These are phyloP conservation scores for Ectropis crepuscularia DNA, from an alignment of 2,888 invertebrate species.

Conservation along the genomic window DNA sequence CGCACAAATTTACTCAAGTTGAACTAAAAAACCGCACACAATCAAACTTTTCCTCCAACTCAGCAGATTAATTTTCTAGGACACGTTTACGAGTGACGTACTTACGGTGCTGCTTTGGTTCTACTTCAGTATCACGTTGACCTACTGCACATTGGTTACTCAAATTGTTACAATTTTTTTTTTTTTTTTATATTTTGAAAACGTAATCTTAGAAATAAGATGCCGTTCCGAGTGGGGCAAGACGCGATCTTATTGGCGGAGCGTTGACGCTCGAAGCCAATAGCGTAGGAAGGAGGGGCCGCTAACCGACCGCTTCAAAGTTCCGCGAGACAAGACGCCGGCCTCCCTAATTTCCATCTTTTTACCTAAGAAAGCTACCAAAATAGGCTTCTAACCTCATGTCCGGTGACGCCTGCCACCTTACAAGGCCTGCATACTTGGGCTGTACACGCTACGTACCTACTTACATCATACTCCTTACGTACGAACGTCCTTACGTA, in stretches of 20 bases:
- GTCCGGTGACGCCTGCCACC: constrained; percentile 29
- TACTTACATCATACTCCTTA: background rate
- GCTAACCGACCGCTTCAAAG: constrained; percentile 64
- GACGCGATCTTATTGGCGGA: constrained; percentile 74
- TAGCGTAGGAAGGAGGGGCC: constrained; percentile 77
- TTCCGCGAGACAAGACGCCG: constrained; percentile 68
- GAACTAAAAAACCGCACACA: constrained; percentile 1
- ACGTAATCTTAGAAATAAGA: constrained; percentile 65
- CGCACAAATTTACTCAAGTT: constrained; percentile 15
- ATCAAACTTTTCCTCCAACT: background rate
- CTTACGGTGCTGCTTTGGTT: constrained; percentile 18
- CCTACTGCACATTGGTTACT: constrained; percentile 20
- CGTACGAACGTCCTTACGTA: too few relatives aligned
- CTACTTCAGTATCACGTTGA: constrained; percentile 30
- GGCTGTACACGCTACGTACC: too few relatives aligned
- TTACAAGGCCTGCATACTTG: constrained; percentile 10
- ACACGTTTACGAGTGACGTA: background rate
- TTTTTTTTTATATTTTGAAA: constrained; percentile 64
- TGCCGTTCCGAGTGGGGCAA: constrained; percentile 69
- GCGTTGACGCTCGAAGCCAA: constrained; percentile 69
- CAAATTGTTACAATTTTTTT: constrained; percentile 49
- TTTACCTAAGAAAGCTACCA: constrained; percentile 42
- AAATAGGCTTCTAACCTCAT: constrained; percentile 45
- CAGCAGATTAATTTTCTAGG: constrained; percentile 4
- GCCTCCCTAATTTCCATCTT: constrained; percentile 60